Evolutionary conservation across 2,888 invertebrate genomes (phyloP), one percentile per base, ranked within the genome.

Genomic region (Andricus curvator): DNA sequence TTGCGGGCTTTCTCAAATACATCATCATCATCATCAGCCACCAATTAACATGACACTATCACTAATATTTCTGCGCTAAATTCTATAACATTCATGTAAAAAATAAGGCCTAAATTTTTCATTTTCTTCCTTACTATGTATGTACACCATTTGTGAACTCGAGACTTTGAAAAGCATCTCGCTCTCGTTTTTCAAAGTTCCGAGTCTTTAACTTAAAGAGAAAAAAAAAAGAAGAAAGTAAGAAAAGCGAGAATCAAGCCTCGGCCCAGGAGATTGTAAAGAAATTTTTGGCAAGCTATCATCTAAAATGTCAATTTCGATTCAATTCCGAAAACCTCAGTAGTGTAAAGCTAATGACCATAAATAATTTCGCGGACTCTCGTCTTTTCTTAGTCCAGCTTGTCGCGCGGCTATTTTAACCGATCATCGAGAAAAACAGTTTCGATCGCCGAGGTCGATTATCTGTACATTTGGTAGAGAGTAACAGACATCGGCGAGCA

Each of bases 21-120:
- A 74, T 56, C 51, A 29, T 70, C 68, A 70, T 33, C 70, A 74
- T 56, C 29, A 29, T 70, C 70, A 70, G 70, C 74, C 74, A 56
- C 74, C 33, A 74, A 74, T 51, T 74, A 74, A 74, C 74, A 74
- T 74, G 51, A 51, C 48, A 51, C n/a, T 51, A 51, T 70, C 29
- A 70, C n/a, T 51, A 68, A 64, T 77, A 51, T 85, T 82, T 79
- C 79, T 83, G 81, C 41, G 77, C 70, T 81, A 76, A 79, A 86
- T 85, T 83, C 85, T 87, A 85, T 84, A 85, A 84, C 74, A 74
- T 84, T 85, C 84, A 86, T 87, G 86, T 88, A 86, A 88, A 87
- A 89, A 84, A 87, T 87, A 88, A 87, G 88, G 84, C 86, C 85
- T 84, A 81, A 81, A 83, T 78, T 84, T 83, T 78, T 84, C 83